A percentile compares a stretch with the other conserved stretches of the same genome.
phyloP scores from a whole-genome alignment of 2,113 vertebrate species.

The Petrocephalus microphthalmus region DNA sequence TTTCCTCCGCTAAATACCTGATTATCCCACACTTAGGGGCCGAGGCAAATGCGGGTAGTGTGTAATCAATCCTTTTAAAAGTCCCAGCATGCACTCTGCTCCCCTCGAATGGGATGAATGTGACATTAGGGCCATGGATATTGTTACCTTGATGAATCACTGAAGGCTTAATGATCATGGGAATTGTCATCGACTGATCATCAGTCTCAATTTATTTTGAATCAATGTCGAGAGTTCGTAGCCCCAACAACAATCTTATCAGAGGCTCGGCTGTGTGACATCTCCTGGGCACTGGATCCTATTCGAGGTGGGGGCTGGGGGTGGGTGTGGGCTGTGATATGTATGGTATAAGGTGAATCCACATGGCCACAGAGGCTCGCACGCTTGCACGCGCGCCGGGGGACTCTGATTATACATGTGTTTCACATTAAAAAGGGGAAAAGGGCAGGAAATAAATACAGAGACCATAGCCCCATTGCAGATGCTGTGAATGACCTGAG shows the following conservation, averaged over 20 bases:
- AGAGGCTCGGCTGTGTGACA: slow-evolving; percentile 34
- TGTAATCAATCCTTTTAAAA: slow-evolving; percentile 65
- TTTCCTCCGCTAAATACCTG: slow-evolving; percentile 47
- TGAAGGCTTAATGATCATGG: slow-evolving; percentile 63
- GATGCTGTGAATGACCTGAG: neutral
- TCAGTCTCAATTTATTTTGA: slow-evolving; percentile 71
- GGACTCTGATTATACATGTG: neutral
- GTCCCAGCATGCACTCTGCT: slow-evolving; percentile 50
- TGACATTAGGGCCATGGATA: slow-evolving; percentile 61
- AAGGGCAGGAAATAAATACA: neutral
- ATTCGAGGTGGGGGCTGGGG: slow-evolving; percentile 30
- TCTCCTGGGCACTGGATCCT: slow-evolving; percentile 37
- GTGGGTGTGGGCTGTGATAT: slow-evolving; percentile 28
- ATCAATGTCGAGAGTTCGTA: slow-evolving; percentile 57
- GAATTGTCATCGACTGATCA: slow-evolving; percentile 67
- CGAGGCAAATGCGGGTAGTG: slow-evolving; percentile 43
- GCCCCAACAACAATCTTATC: slow-evolving; percentile 48
- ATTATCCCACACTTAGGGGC: slow-evolving; percentile 48
- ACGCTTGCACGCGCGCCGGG: neutral
- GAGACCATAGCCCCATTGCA: neutral
- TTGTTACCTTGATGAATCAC: slow-evolving; percentile 67
- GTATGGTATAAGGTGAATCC: neutral
- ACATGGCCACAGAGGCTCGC: neutral
- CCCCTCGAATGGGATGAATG: slow-evolving; percentile 54
- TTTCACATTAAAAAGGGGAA: neutral